phyloP scores from a whole-genome alignment of 2,797 vertebrate species.

The Zalophus californianus region DNA sequence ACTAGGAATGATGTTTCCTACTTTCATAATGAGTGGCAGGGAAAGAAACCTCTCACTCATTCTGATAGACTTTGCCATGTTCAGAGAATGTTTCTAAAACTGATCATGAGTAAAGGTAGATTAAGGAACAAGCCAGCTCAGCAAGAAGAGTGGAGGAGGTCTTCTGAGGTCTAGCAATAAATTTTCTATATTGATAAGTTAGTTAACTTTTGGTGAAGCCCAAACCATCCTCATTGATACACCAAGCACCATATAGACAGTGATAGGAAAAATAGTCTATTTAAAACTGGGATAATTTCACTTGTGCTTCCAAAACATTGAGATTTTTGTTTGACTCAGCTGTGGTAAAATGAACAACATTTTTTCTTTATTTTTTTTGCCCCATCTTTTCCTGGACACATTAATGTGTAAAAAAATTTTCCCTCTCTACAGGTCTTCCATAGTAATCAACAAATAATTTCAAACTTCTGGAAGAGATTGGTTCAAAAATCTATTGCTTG shows the following conservation, averaged over 20 bases:
- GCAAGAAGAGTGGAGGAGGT: background rate
- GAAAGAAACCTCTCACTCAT: background rate
- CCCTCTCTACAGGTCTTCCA: background rate
- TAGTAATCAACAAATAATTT: constrained; percentile 60
- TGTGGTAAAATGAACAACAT: background rate
- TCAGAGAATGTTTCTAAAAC: background rate
- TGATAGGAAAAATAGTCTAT: background rate
- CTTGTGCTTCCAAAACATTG: background rate
- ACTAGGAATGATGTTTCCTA: accelerated
- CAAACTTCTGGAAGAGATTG: constrained; percentile 35
- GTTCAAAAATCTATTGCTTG: constrained; percentile 44
- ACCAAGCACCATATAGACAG: background rate
- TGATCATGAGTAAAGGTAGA: background rate
- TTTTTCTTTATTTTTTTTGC: background rate
- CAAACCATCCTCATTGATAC: background rate
- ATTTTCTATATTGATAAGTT: background rate
- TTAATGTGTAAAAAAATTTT: background rate
- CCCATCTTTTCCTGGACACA: background rate
- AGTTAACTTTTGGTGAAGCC: background rate
- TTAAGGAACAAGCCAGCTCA: background rate
- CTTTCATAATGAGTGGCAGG: background rate
- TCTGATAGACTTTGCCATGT: background rate
- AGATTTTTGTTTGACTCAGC: constrained; percentile 8
- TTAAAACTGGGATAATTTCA: background rate
- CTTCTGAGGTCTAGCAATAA: background rate